Percentiles rank a stretch among this genome's conserved stretches.
These are phyloP conservation scores for Ceriagrion tenellum DNA, from an alignment of 2,888 invertebrate genomes.

Conservation along the genomic window DNA sequence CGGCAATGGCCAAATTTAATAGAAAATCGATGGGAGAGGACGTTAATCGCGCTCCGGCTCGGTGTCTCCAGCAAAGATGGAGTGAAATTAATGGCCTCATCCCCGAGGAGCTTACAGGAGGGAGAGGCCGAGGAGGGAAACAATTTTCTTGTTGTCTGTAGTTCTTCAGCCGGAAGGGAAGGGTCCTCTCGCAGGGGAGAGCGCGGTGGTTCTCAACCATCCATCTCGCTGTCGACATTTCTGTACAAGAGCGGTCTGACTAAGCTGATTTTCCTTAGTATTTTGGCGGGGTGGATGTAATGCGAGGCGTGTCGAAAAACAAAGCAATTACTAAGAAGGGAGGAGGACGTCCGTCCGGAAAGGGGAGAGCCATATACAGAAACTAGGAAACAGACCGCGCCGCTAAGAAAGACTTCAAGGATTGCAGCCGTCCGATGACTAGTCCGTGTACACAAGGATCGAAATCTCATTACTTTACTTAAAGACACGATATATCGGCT, in stretches of 20 bases:
- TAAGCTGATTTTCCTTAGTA: background rate
- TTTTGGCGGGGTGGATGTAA: background rate
- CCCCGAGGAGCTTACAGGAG: background rate
- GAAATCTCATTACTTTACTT: background rate
- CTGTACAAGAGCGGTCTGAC: background rate
- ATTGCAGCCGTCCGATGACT: too few relatives aligned
- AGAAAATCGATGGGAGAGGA: background rate
- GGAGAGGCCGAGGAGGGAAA: background rate
- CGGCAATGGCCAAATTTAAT: background rate
- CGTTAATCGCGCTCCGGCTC: background rate
- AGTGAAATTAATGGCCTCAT: slow-evolving; percentile 3
- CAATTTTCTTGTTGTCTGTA: background rate
- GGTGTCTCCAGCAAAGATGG: background rate
- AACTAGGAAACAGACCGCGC: background rate
- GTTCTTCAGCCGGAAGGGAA: background rate
- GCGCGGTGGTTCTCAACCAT: background rate
- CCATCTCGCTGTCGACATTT: background rate
- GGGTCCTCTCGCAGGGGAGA: background rate
- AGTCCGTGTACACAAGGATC: background rate
- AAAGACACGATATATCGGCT: background rate
- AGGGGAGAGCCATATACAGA: background rate
- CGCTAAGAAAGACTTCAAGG: background rate
- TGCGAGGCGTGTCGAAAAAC: background rate
- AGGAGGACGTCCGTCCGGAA: background rate
- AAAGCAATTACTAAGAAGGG: background rate